Evolutionary conservation across 2,797 vertebrate genomes (phyloP).

Genomic region (Girardinus metallicus): DNA sequence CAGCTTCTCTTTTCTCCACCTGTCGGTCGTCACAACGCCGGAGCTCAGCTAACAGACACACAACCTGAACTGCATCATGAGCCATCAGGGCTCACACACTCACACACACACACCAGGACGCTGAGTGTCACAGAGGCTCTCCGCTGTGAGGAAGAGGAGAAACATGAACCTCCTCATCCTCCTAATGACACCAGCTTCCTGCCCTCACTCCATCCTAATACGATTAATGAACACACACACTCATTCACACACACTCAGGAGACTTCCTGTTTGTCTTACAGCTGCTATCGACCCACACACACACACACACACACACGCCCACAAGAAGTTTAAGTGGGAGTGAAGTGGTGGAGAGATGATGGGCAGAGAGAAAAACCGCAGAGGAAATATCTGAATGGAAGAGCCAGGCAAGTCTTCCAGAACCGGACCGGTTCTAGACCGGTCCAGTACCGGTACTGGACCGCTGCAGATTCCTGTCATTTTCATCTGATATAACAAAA

Average conservation of each 20-base stretch:
- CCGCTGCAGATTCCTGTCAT: no score
- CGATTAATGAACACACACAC: slow-evolving; percentile 39
- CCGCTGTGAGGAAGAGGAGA: slow-evolving; percentile 15
- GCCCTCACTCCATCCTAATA: slow-evolving; percentile 43
- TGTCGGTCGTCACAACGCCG: neutral
- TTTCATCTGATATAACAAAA: no score
- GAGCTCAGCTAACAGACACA: slow-evolving; percentile 33
- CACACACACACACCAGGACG: neutral
- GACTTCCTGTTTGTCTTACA: slow-evolving; percentile 63
- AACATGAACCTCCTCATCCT: slow-evolving; percentile 18
- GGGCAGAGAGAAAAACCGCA: neutral
- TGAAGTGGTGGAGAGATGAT: neutral
- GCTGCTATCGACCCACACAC: slow-evolving; percentile 36
- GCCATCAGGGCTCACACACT: slow-evolving; percentile 2
- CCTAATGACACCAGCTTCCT: slow-evolving; percentile 59
- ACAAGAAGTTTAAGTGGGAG: neutral
- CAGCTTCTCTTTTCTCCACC: neutral
- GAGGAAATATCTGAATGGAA: neutral
- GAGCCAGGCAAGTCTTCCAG: neutral
- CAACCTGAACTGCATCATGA: slow-evolving; percentile 28
- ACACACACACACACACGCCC: slow-evolving; percentile 11
- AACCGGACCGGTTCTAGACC: neutral
- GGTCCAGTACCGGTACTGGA: no score
- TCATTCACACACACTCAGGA: slow-evolving; percentile 34
- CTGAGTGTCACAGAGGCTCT: slow-evolving; percentile 3